Evolutionary conservation across 1,140 invertebrate genomes (phyloP).

Genomic region (Drosophila kikkawai): DNA sequence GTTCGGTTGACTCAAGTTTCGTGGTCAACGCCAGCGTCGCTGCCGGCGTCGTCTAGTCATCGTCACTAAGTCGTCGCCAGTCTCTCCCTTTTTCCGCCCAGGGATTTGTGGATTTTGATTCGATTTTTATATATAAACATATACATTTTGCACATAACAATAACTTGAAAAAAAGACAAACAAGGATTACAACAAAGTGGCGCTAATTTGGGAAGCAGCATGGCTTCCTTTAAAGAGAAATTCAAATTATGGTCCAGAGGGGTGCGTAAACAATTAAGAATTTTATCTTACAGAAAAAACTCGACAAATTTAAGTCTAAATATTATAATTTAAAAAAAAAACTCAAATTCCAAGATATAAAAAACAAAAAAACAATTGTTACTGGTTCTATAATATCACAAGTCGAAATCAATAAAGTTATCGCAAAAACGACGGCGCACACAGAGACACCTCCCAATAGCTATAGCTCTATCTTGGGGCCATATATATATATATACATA

Average conservation of each 20-base stretch:
- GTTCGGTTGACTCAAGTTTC: conserved; percentile 65
- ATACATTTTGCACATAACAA: not conserved
- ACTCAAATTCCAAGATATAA: not conserved
- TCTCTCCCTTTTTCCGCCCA: conserved; percentile 9
- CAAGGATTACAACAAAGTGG: conserved; percentile 38
- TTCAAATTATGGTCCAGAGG: conserved; percentile 83
- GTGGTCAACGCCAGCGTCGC: conserved; percentile 51
- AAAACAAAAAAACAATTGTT: conserved; percentile 29
- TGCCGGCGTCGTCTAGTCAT: conserved; percentile 34
- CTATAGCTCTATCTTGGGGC: conserved; percentile 9
- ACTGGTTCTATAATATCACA: conserved; percentile 64
- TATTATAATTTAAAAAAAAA: conserved; percentile 6
- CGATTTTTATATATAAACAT: not conserved
- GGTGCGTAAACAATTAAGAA: conserved; percentile 65
- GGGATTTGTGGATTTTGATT: conserved; percentile 8
- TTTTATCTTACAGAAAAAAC: not conserved
- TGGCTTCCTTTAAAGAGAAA: conserved; percentile 84
- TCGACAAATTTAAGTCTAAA: not conserved
- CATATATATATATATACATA: not conserved
- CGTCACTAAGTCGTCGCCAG: conserved; percentile 30
- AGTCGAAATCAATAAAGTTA: conserved; percentile 82
- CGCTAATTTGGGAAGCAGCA: conserved; percentile 38
- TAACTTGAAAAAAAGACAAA: not conserved
- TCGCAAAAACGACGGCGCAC: conserved; percentile 54
- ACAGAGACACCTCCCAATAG: conserved; percentile 19